phyloP scores from a whole-genome alignment of 2,113 vertebrate genomes.

The Herpailurus yagouaroundi region DNA sequence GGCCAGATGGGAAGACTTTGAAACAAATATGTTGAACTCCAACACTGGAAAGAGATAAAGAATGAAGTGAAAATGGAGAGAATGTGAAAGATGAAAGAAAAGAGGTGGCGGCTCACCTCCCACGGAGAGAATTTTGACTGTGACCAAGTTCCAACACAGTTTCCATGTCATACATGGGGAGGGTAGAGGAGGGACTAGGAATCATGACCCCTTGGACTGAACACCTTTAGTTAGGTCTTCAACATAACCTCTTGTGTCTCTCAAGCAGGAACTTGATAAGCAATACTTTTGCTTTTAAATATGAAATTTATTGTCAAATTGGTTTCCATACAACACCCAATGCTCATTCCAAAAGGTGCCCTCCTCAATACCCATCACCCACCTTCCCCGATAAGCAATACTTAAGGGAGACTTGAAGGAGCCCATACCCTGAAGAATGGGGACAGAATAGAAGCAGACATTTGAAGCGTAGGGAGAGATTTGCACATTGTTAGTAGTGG shows the following conservation, averaged over 20 bases:
- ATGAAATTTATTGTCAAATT: too few species aligned
- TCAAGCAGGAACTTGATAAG: background rate
- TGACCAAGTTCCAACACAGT: background rate
- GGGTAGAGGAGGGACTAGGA: background rate
- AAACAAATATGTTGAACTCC: background rate
- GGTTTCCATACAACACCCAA: too few species aligned
- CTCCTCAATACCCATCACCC: too few species aligned
- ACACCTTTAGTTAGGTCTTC: background rate
- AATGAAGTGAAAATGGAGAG: background rate
- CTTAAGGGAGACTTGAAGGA: background rate
- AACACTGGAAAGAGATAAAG: background rate
- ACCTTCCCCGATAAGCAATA: background rate
- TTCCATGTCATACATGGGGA: background rate
- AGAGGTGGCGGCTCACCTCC: background rate
- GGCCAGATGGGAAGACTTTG: background rate
- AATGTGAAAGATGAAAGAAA: background rate
- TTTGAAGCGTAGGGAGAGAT: background rate
- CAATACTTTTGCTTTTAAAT: background rate
- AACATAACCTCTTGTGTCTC: background rate
- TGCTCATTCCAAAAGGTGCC: too few species aligned
- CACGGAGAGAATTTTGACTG: background rate
- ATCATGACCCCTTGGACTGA: background rate
- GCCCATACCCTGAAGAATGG: background rate
- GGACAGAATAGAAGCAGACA: background rate
- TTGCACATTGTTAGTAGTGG: slow-evolving; percentile 19